phyloP scores from a whole-genome alignment of 2,113 vertebrate species.

The Pitta sordida region DNA sequence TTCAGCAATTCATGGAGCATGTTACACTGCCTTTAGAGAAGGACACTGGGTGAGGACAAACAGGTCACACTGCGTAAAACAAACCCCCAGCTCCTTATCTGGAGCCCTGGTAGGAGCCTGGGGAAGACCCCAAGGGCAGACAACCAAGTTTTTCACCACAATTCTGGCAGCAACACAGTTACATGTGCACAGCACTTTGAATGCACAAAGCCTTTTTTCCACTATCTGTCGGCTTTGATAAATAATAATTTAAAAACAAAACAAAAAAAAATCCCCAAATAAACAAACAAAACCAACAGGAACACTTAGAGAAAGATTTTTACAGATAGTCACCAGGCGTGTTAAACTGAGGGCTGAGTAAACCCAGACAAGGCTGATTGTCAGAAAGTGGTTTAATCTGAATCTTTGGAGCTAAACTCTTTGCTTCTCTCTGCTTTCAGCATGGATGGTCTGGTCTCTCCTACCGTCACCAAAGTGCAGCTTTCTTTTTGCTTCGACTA shows the following conservation, averaged over 20 bases:
- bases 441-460: neutral
- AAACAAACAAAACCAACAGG: neutral
- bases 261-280: neutral
- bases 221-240: neutral
- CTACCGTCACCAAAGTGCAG: neutral
- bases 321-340: neutral
- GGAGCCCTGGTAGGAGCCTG: neutral
- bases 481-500: neutral
- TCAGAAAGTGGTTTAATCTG: neutral
- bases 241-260: neutral
- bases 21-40: neutral
- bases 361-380: neutral
- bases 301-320: neutral
- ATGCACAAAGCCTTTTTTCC: neutral
- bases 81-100: neutral
- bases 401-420: neutral
- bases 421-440: neutral
- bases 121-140: neutral
- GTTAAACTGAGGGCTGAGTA: neutral
- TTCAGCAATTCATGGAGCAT: neutral
- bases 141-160: neutral
- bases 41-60: neutral
- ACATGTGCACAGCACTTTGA: neutral
- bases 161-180: neutral
- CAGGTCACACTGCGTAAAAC: fast-evolving